Conservation (phyloP, 2,113 vertebrate species). For the Seriola quinqueradiata region DNA sequence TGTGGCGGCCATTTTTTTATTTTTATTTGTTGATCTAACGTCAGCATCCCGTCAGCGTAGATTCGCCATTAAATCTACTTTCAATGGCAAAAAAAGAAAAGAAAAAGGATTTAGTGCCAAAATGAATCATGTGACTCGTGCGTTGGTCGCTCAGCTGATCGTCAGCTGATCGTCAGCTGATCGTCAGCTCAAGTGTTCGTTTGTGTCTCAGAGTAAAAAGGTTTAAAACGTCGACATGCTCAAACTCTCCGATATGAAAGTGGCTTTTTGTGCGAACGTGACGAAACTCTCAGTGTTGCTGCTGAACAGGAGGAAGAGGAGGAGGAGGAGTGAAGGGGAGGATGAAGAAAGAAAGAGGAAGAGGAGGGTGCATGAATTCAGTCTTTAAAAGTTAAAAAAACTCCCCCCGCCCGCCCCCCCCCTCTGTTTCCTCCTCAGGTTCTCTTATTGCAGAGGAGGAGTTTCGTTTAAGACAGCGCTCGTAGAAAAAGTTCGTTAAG, state of each 20-base stretch:
- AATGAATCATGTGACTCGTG: too few species aligned
- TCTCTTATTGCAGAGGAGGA: constrained; percentile 72
- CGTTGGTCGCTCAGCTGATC: too few species aligned
- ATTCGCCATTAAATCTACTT: too few species aligned
- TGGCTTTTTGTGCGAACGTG: constrained; percentile 3
- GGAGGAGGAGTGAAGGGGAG: neutral
- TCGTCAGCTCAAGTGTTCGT: neutral
- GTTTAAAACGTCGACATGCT: constrained; percentile 40
- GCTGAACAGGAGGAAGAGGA: neutral
- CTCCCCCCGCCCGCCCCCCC: neutral
- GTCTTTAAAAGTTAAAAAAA: constrained; percentile 44
- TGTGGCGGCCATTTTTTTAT: too few species aligned
- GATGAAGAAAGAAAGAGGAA: neutral
- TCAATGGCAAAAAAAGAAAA: too few species aligned
- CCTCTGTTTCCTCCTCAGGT: constrained; percentile 4
- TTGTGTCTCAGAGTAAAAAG: constrained; percentile 11
- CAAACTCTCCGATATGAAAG: neutral
- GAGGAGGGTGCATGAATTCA: constrained; percentile 7
- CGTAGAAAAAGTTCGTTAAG: constrained; percentile 66
- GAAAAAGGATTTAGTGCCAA: too few species aligned
- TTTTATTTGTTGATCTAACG: too few species aligned
- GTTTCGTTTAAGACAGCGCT: constrained; percentile 50
- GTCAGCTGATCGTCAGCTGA: too few species aligned
- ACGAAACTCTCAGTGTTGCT: neutral
- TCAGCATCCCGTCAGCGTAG: too few species aligned